Evolutionary conservation across 1,140 invertebrate genomes (phyloP).

Genomic region (Cherax destructor): DNA sequence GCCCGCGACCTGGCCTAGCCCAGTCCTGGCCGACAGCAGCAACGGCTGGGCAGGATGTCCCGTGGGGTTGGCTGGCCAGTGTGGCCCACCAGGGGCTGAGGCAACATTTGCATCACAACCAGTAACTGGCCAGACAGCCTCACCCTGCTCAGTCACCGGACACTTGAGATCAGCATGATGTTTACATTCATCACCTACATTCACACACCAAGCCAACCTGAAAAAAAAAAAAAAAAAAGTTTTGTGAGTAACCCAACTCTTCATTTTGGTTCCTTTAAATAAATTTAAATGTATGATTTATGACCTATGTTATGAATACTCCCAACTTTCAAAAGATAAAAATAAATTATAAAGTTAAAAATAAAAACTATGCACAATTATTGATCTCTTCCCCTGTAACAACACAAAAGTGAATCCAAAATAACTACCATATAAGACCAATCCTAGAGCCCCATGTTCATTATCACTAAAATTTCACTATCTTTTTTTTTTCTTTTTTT

Average conservation of each 20-base stretch:
- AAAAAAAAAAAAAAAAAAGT: not conserved
- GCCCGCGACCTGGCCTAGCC: conserved; percentile 59
- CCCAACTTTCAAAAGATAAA: too few species aligned
- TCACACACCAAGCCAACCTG: conserved; percentile 57
- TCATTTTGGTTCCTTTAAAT: too few species aligned
- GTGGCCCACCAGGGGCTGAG: conserved; percentile 68
- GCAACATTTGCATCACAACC: conserved; percentile 69
- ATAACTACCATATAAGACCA: too few species aligned
- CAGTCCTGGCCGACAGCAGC: conserved; percentile 51
- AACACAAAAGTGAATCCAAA: too few species aligned
- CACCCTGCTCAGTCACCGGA: conserved; percentile 53
- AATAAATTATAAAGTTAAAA: too few species aligned
- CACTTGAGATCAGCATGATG: conserved; percentile 66
- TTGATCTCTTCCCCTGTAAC: too few species aligned
- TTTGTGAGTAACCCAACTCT: not conserved
- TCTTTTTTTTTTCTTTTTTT: too few species aligned
- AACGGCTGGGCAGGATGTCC: conserved; percentile 49
- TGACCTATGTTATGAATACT: too few species aligned
- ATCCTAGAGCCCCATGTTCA: too few species aligned
- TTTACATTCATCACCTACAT: conserved; percentile 63
- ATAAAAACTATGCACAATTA: too few species aligned
- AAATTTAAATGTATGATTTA: too few species aligned
- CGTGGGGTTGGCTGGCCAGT: conserved; percentile 68
- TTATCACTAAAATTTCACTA: too few species aligned
- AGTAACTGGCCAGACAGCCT: conserved; percentile 67